phyloP scores from a whole-genome alignment of 1,140 invertebrate species.

The Lepidostoma basale region DNA sequence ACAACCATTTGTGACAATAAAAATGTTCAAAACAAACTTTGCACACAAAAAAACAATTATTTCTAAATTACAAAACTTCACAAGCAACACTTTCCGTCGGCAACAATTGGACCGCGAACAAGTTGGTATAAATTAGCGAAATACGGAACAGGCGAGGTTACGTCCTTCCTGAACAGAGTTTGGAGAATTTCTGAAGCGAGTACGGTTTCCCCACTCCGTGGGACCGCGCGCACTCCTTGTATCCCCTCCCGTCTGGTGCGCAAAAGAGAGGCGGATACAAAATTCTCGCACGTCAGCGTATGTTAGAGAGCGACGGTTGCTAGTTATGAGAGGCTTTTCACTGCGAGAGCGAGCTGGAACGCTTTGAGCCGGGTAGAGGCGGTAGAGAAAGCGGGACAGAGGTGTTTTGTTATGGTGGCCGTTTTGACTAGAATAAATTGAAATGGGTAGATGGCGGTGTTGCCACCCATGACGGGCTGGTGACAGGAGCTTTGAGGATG shows the following conservation, averaged over 20 bases:
- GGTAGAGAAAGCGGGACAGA: conserved; percentile 7
- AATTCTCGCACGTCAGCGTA: neutral
- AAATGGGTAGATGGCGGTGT: conserved; percentile 54
- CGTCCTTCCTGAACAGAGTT: conserved; percentile 51
- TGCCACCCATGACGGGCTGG: conserved; percentile 71
- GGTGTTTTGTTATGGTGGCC: conserved; percentile 38
- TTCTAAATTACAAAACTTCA: neutral
- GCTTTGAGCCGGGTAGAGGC: neutral
- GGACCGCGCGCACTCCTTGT: conserved; percentile 38
- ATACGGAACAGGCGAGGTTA: conserved; percentile 34
- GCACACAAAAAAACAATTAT: conserved; percentile 19
- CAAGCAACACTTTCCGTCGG: conserved; percentile 1
- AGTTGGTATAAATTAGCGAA: conserved; percentile 5
- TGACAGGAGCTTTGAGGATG: conserved; percentile 66
- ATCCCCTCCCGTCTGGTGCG: neutral
- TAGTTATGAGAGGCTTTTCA: conserved; percentile 25
- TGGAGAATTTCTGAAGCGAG: conserved; percentile 56
- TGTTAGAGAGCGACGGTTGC: conserved; percentile 21
- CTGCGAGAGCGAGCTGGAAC: conserved; percentile 49
- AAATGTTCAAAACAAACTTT: conserved; percentile 38
- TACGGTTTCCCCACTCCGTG: conserved; percentile 52
- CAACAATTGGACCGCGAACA: conserved; percentile 1
- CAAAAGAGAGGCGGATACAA: neutral
- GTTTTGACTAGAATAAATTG: conserved; percentile 44
- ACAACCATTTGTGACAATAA: conserved; percentile 79